These are phyloP conservation scores for Sterna hirundo DNA, from an alignment of 2,113 vertebrate genomes.

Conservation along the genomic window DNA sequence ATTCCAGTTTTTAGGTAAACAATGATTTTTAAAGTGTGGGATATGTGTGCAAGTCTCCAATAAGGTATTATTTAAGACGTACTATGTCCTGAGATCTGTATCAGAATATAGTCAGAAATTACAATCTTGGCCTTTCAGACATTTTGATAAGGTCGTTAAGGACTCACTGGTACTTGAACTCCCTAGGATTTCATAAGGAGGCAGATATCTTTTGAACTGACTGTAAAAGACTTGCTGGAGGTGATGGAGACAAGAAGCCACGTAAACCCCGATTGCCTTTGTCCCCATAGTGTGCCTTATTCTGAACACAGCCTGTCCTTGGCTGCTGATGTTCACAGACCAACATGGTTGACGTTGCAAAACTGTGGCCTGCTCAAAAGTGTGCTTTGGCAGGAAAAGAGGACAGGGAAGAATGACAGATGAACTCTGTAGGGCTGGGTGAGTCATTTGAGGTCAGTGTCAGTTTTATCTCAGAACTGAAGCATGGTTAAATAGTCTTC, in stretches of 20 bases:
- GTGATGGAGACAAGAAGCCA: background rate
- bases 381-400: background rate
- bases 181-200: background rate
- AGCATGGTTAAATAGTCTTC: background rate
- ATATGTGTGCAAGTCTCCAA: background rate
- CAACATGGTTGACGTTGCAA: accelerated
- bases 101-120: background rate
- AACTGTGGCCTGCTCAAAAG: background rate
- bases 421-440: background rate
- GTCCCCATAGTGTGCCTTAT: background rate
- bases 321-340: background rate
- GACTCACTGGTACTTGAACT: background rate
- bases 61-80: background rate
- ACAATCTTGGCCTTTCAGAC: background rate
- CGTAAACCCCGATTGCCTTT: accelerated
- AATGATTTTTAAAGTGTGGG: background rate
- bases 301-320: background rate
- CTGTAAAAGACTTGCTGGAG: background rate
- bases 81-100: background rate
- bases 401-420: accelerated
- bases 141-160: background rate
- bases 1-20: background rate
- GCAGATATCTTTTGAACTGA: background rate
- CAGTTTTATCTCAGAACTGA: accelerated
- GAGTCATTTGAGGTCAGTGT: background rate